phyloP scores from a whole-genome alignment of 2,113 vertebrate species.

The Colossoma macropomum region DNA sequence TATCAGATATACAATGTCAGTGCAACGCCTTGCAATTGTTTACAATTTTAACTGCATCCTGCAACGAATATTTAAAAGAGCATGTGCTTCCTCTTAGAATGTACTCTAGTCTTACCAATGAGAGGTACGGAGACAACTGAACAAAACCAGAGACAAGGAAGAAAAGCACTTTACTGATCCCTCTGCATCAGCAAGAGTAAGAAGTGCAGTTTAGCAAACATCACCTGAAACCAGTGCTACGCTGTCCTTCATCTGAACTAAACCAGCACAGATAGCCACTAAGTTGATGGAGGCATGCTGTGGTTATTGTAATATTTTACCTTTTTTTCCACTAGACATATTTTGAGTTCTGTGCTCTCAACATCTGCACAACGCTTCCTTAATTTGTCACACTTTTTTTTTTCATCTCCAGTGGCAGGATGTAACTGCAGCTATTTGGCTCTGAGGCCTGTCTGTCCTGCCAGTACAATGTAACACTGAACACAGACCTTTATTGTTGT shows the following conservation, averaged over 20 bases:
- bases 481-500: slow-evolving; percentile 30
- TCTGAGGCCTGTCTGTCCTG: slow-evolving; percentile 10
- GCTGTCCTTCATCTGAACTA: not conserved
- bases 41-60: not conserved
- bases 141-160: slow-evolving; percentile 7
- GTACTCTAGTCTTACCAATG: not conserved
- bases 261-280: not conserved
- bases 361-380: not conserved
- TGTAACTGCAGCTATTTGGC: slow-evolving; percentile 40
- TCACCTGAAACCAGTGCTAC: not conserved
- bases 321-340: not conserved
- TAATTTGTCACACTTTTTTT: slow-evolving; percentile 25
- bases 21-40: not conserved
- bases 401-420: slow-evolving; percentile 29
- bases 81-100: not conserved
- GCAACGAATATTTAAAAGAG: not conserved
- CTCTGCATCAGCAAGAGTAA: not conserved
- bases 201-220: not conserved
- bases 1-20: no score
- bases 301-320: not conserved
- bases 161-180: not conserved
- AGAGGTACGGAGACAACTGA: not conserved
- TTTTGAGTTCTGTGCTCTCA: not conserved
- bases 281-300: not conserved
- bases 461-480: slow-evolving; percentile 29